Evolutionary conservation across 2,797 vertebrate genomes (phyloP).

Genomic region (Crenuchus spilurus): DNA sequence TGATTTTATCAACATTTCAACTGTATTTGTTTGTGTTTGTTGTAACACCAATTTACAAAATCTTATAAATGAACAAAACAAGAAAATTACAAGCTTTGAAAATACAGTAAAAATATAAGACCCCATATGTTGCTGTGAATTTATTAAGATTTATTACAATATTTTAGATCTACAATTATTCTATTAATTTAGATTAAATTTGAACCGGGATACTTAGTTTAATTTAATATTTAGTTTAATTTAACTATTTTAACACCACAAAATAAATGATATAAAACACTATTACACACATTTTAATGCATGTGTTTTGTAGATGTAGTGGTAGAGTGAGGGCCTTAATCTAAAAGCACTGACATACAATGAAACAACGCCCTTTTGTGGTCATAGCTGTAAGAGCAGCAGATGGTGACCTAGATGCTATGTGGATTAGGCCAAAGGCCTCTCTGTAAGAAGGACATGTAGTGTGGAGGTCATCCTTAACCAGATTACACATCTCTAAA

Average conservation of each 20-base stretch:
- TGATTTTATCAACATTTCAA: not conserved
- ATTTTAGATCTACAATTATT: too few relatives aligned
- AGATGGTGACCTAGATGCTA: constrained; percentile 71
- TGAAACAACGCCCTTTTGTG: constrained; percentile 60
- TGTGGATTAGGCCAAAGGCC: constrained; percentile 69
- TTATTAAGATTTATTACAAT: too few relatives aligned
- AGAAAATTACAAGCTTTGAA: not conserved
- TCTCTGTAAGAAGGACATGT: constrained; percentile 61
- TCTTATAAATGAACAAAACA: too few relatives aligned
- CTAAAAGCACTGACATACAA: constrained; percentile 7
- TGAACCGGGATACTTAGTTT: not conserved
- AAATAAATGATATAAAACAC: too few relatives aligned
- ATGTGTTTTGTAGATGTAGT: not conserved
- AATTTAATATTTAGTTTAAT: too few relatives aligned
- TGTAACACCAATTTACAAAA: not conserved
- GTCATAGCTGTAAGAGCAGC: constrained; percentile 42
- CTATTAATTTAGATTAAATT: not conserved
- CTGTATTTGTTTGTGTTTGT: not conserved
- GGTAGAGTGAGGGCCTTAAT: not conserved
- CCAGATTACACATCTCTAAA: constrained; percentile 62
- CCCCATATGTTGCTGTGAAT: not conserved
- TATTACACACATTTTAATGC: too few relatives aligned
- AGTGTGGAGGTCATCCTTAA: constrained; percentile 63
- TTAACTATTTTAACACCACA: too few relatives aligned
- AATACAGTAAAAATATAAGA: not conserved